Base-by-base conservation (phyloP, 2,888 invertebrate species). In the Cosmia trapezina region DNA sequence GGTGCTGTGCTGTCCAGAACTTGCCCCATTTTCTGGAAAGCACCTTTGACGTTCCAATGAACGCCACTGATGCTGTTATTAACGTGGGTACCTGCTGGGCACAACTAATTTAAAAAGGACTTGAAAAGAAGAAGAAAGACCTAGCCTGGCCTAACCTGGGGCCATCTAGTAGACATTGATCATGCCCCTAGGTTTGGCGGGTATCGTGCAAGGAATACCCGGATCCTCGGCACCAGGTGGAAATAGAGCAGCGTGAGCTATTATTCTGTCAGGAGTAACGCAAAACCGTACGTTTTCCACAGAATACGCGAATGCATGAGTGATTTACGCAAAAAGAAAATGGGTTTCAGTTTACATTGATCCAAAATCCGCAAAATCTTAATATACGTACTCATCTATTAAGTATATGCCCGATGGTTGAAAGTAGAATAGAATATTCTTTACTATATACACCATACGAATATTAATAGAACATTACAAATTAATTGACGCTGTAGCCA, bases 401-500 rank as follows among this genome's bases (percentile, higher is more conserved):
- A 1, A 2, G 3, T 28, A 28, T 28, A 1, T 59, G 9, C 9
- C 33, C 9, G 4, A 33, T 70, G 17, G 56, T 49, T 43, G 4
- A 47, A 47, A 72, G 9, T 49, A 14, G 17, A 56, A 17, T 14
- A 54, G 1, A 56, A 54, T 54, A 28, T 28, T 54, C 8, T 54
- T 54, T 54, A 28, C 17, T 28, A 54, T 28, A 28, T 14, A 28
- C 14, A 7, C 8, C 17, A 17, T 28, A 17, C 28, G 28, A 33
- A 33, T 51, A 66, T 41, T 76, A 66, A 45, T 66, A 74, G 41
- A 57, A 57, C 28, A 57, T 57, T 43, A 62, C n/a, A 74, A 51
- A 62, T 80, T 8, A 80, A 41, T 51, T 60, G 9, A 47, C 28
- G n/a, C 17, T 12, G 61, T 45, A 74, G 60, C 47, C 78, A 54